Base-by-base conservation (phyloP, 2,888 invertebrate genomes). In the Scaptomyza flava region DNA sequence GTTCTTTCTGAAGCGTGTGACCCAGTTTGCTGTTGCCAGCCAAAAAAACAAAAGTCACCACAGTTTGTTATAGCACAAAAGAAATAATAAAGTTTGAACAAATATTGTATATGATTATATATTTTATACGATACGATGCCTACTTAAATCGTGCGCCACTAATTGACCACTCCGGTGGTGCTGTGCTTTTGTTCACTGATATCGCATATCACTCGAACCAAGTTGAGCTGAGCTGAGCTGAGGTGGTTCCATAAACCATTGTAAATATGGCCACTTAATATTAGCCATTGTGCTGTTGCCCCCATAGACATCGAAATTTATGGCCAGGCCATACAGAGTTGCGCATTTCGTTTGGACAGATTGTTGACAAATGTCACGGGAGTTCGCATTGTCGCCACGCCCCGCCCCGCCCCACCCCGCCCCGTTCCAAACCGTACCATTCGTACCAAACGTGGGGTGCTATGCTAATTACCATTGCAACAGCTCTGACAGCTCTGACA, bases 391-490 rank as follows among this genome's bases (percentile, higher is more conserved):
- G 62, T 63, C 59, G 56, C 47, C 56, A 48, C 43, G 30, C 8
- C 1, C 33, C 8, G 9, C 8, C 17, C 17, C 17, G n/a, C n/a
- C n/a, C 3, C 2, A 23, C 23, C 23, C 23, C 23, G 23, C 2
- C 11, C 33, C 17, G 17, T 41, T 41, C 8, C 41, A 3, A 14
- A 8, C 14, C 14, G 6, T 14, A 14, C 14, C 14, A 12, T 38
- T 14, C 41, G 14, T 3, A 8, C 41, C 50, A 50, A 50, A 23
- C 33, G 57, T 56, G 67, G 64, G 60, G 65, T 68, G 72, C 58
- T 75, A 85, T 82, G 88, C 86, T 83, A 87, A 85, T 83, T 87
- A 81, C 68, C 73, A 64, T 58, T 72, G 78, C 77, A 77, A 72
- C 69, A 63, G 20, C 43, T 67, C 69, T 72, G 88, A 85, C 83